Conservation (phyloP, 2,797 vertebrate genomes). For the Megaceryle alcyon region DNA sequence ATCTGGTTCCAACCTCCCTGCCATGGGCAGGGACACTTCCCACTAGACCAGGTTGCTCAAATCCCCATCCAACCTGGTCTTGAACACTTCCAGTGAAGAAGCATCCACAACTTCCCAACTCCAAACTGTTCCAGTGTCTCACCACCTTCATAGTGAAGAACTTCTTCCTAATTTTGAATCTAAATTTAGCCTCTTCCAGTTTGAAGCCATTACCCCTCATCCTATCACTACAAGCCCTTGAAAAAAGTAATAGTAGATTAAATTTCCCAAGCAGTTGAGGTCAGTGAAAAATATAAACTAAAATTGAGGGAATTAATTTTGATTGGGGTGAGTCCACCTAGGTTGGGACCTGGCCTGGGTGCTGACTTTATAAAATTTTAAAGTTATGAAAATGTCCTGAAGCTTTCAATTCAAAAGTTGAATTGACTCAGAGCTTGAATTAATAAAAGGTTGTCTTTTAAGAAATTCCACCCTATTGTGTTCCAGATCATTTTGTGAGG, state of each 20-base stretch:
- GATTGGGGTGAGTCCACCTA: neutral
- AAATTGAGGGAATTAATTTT: neutral
- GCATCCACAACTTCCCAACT: neutral
- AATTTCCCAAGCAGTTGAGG: neutral
- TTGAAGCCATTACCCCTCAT: neutral
- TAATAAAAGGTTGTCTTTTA: neutral
- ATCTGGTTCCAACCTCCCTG: neutral
- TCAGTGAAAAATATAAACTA: neutral
- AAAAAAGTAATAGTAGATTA: neutral
- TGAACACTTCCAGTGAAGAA: neutral
- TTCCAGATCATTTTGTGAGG: neutral
- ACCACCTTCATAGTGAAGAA: neutral
- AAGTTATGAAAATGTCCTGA: neutral
- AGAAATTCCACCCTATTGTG: neutral
- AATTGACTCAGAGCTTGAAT: fast-evolving
- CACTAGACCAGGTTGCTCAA: neutral
- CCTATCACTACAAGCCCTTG: neutral
- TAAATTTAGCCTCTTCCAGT: neutral
- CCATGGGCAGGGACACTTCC: neutral
- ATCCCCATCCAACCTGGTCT: neutral
- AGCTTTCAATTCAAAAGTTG: neutral
- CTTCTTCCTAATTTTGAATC: neutral
- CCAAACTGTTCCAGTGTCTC: neutral
- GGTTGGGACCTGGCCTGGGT: neutral
- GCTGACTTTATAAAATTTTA: neutral